Base-by-base conservation (phyloP, 2,888 invertebrate genomes). In the Diarsia mendica region DNA sequence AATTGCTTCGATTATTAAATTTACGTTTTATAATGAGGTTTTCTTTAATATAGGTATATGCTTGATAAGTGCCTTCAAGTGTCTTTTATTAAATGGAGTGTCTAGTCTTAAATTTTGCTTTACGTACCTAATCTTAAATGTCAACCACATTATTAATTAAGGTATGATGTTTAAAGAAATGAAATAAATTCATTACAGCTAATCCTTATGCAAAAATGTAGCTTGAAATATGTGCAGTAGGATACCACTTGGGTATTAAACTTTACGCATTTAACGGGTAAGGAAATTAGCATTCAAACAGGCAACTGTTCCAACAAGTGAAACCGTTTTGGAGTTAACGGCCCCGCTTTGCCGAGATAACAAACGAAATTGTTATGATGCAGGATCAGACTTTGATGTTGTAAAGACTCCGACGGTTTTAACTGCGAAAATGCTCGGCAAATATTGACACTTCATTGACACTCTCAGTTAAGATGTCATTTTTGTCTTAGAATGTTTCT, bases 331-430 rank as follows among this genome's bases (percentile, higher is more conserved):
- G 78, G 73, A 87, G 84, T 86, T 84, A 86, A 85, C 86, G 86
- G 85, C 83, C 80, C 86, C 85, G 87, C 87, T 88, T 85, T 85
- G 82, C 79, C 69, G 85, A 90, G 90, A 91, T 90, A 90, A 90
- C 88, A 89, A 87, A 88, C 85, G 80, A 83, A 89, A 89, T 90
- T 89, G 89, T 88, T 90, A 85, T 85, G 75, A 87, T 85, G 85
- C 85, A 87, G 88, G 73, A 83, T 79, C 75, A 84, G 68, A 75
- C 78, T 85, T 89, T 85, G 82, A 88, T 83, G 83, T 83, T 85
- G 75, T 71, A 46, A 75, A 74, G 64, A 66, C 67, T 78, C 39
- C 18, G 18, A 58, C 10, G 49, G 61, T 67, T 83, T 84, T 64
- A 51, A 33, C 51, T 72, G 75, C 39, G 61, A 67, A 73, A n/a